Base-by-base conservation (phyloP, 2,888 invertebrate species). In the Agrotis ipsilon region DNA sequence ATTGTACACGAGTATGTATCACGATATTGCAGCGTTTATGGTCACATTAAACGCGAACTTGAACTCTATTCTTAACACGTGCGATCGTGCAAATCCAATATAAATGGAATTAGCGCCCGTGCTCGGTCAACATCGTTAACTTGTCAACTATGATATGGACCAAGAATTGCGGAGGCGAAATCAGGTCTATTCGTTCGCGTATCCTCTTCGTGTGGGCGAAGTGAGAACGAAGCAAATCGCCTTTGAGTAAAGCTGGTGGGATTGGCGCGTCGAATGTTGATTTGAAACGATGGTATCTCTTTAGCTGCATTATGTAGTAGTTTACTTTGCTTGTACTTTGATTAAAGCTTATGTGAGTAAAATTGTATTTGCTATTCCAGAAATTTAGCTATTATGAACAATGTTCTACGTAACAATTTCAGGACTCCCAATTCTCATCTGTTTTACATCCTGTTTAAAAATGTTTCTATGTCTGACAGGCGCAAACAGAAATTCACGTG, bases 81-180 rank as follows among this genome's bases (percentile, higher is more conserved):
- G 78, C 75, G 68, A 64, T 81, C 82, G 86, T 84, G 82, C 81
- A 83, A 86, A 88, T 84, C 84, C 84, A 89, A 86, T 87, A 85
- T 82, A 80, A 76, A 76, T 68, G 74, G 84, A 87, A 88, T 85
- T 82, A 81, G 77, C 78, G 79, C 79, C 75, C 71, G 73, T 72
- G 80, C 60, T 78, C 71, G 75, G 76, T 75, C 71, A 76, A 84
- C 74, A 80, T 81, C 77, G 82, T 82, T 86, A 82, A 78, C 75
- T 78, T 82, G 83, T 85, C 81, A 81, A 82, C 69, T 84, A 75
- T 78, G 72, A 83, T 87, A 87, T 75, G 79, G 70, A 84, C 76
- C 61, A 63, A 69, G 81, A 72, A 74, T 72, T 82, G 82, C 81
- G 85, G 81, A 84, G 88, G 88, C 83, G 82, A 81, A 83, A 83